Percentiles rank a stretch among this genome's conserved stretches.
phyloP scores from a whole-genome alignment of 2,888 invertebrate species.

The Hylaea fasciaria region DNA sequence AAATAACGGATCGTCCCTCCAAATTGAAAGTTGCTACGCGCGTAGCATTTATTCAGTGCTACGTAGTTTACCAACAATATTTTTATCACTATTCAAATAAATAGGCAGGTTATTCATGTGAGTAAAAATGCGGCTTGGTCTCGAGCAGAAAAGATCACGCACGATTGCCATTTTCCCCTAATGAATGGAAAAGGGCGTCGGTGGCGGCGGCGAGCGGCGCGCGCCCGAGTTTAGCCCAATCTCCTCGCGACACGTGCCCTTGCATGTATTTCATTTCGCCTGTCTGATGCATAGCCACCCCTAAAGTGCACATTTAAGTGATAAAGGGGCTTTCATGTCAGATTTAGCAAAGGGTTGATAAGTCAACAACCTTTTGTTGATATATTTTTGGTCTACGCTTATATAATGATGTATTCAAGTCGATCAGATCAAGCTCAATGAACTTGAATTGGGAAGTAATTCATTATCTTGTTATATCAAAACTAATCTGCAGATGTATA shows the following conservation, averaged over 20 bases:
- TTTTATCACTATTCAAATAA: too few relatives aligned
- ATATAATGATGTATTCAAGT: too few relatives aligned
- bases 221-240: conserved; percentile 25
- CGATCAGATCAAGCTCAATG: too few relatives aligned
- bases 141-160: conserved; percentile 7
- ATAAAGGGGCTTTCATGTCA: background rate
- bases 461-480: too few relatives aligned
- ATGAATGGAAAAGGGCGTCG: conserved; percentile 7
- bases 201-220: background rate
- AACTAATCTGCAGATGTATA: background rate
- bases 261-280: conserved; percentile 14
- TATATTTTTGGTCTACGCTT: too few relatives aligned
- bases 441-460: too few relatives aligned
- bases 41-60: too few relatives aligned
- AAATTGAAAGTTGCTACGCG: too few relatives aligned
- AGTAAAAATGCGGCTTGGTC: background rate
- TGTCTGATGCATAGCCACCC: conserved; percentile 7
- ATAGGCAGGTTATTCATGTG: too few relatives aligned
- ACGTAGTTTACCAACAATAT: too few relatives aligned
- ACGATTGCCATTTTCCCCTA: conserved; percentile 10
- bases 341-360: conserved; percentile 5
- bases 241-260: conserved; percentile 29
- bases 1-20: too few relatives aligned
- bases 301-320: conserved; percentile 1
- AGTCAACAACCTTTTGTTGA: background rate